A percentile compares a stretch with the other conserved stretches of the same genome.
These are phyloP conservation scores for Lontra canadensis DNA, from an alignment of 2,113 vertebrate species.

Conservation along the genomic window DNA sequence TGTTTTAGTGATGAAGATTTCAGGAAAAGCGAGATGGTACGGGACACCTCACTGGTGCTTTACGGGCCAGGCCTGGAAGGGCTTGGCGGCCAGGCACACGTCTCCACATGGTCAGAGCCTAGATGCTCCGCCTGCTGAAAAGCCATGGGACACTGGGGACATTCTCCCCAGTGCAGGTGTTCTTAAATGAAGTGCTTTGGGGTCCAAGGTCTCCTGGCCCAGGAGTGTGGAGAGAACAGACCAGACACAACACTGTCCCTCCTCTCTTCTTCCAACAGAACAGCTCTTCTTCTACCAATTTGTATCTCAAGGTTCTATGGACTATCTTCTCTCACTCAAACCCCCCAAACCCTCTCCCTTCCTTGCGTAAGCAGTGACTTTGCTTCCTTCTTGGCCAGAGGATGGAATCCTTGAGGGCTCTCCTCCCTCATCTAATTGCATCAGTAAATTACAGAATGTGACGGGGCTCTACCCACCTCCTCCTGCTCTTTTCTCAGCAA, in stretches of 20 bases:
- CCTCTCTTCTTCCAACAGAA: not conserved
- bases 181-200: not conserved
- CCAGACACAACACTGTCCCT: not conserved
- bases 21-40: not conserved
- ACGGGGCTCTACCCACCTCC: not conserved
- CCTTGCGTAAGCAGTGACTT: not conserved
- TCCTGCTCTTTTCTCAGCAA: not conserved
- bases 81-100: fast-evolving
- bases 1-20: not conserved
- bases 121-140: not conserved
- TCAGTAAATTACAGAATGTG: not conserved
- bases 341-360: not conserved
- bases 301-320: not conserved
- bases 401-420: not conserved
- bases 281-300: not conserved
- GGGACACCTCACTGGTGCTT: not conserved
- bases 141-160: not conserved
- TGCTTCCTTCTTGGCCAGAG: not conserved
- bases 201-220: not conserved
- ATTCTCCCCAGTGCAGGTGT: not conserved
- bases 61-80: not conserved
- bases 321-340: not conserved
- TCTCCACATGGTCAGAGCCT: fast-evolving
- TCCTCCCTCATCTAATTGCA: not conserved
- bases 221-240: fast-evolving